phyloP scores from a whole-genome alignment of 2,113 vertebrate genomes.

The Chaetodon auriga region DNA sequence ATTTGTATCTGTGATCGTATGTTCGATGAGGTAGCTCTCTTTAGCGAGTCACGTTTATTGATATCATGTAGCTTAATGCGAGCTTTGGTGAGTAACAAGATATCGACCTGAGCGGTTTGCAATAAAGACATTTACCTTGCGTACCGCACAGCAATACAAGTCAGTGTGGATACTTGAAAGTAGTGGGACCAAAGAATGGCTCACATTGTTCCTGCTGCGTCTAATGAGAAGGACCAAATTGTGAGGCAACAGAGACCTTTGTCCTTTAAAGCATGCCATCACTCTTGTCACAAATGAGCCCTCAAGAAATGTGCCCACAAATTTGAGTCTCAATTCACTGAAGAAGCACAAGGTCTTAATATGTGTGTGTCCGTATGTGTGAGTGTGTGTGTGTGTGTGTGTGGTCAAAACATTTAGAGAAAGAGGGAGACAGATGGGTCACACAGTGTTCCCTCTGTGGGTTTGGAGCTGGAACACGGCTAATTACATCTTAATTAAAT shows the following conservation, averaged over 20 bases:
- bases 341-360: constrained; percentile 31
- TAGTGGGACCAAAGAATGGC: background rate
- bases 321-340: constrained; percentile 56
- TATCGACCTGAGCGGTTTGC: background rate
- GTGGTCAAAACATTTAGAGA: constrained; percentile 35
- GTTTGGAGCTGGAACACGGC: constrained; percentile 61
- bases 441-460: constrained; percentile 62
- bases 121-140: background rate
- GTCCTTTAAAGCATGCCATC: constrained; percentile 56
- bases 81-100: constrained; percentile 1
- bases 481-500: constrained; percentile 82
- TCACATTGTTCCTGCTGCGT: background rate
- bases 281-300: constrained; percentile 63
- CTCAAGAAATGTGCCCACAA: constrained; percentile 50
- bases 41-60: constrained; percentile 5
- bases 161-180: background rate
- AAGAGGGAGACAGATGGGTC: constrained; percentile 74
- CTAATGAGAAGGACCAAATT: background rate
- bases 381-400: constrained; percentile 25
- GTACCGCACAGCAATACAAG: background rate
- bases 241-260: constrained; percentile 44
- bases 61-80: constrained; percentile 3
- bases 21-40: background rate
- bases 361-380: constrained; percentile 6
- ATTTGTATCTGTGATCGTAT: background rate